Conservation (phyloP, 2,113 vertebrate species). For the Mastomys natalensis region DNA sequence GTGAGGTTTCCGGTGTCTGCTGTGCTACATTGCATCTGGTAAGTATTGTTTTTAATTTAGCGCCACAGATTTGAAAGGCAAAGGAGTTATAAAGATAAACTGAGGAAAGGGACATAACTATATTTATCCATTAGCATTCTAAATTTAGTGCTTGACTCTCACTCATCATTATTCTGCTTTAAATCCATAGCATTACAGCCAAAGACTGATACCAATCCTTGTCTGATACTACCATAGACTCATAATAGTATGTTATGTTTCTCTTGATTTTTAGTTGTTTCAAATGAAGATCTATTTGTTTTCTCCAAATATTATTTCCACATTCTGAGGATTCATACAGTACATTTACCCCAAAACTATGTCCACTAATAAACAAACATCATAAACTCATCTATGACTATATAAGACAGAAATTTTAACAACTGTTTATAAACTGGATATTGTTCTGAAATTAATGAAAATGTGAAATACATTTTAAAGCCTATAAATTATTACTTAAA, state of each 20-base stretch:
- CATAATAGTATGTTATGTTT: background rate
- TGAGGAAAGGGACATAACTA: background rate
- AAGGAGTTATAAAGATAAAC: background rate
- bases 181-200: background rate
- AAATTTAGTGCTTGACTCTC: background rate
- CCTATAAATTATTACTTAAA: background rate
- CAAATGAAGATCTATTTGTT: background rate
- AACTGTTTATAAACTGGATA: background rate
- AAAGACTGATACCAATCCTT: background rate
- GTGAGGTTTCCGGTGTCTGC: background rate
- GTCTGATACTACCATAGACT: background rate
- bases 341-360: background rate
- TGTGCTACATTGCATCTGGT: background rate
- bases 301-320: background rate
- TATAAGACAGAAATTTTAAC: background rate
- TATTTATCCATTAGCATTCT: background rate
- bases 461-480: background rate
- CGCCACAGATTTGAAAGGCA: background rate
- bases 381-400: slow-evolving; percentile 1
- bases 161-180: background rate
- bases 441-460: slow-evolving; percentile 4
- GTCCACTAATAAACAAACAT: slow-evolving; percentile 20
- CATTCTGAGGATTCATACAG: background rate
- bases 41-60: slow-evolving; percentile 20
- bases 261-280: background rate